Evolutionary conservation across 1,140 invertebrate genomes (phyloP), one percentile per base, ranked within the genome.

Genomic region (Hylaeus volcanicus): DNA sequence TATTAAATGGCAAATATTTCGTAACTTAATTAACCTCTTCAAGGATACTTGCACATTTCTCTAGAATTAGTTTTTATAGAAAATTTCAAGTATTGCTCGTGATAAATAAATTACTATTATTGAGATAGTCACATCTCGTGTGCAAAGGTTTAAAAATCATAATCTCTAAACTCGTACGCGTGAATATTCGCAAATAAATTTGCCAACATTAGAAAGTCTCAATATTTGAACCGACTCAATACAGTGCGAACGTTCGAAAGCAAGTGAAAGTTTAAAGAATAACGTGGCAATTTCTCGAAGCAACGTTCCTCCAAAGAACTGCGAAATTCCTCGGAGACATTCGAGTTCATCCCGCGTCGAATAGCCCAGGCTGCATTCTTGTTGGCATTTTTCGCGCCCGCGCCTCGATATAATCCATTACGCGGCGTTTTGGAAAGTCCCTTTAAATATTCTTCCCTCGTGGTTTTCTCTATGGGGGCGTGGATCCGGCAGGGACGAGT

Each of bases 401-500:
- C 68, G 15, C 1, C 71, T 45, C 69, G 77, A 45, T 26, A 66
- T 79, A 74, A 66, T 74, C 77, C 45, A 61, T 45, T 53, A 12
- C 76, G 66, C 45, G 11, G n/a, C 60, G 61, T 37, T 68, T 51
- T 48, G 48, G 37, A 37, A 26, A 51, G 5, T n/a, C 56, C n/a
- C 79, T 26, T 51, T 55, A 41, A 81, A 81, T 69, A 76, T 81
- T 76, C 79, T 61, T 76, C 39, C 51, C 12, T 39, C 68, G 68
- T 56, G 68, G 69, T 51, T 69, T 11, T 11, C 45, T 60, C 9
- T 3, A 48, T 6, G 14, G 58, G 3, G 73, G 45, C 56, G 79
- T 15, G 53, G 60, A 43, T 58, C 51, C 53, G 11, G 45, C 64
- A 61, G 41, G 77, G 26, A 58, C 77, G 77, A 79, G 70, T 65